phyloP scores from a whole-genome alignment of 30 jellyfish, hydroid and myxozoan species.

The Hydractinia symbiolongicarpus region DNA sequence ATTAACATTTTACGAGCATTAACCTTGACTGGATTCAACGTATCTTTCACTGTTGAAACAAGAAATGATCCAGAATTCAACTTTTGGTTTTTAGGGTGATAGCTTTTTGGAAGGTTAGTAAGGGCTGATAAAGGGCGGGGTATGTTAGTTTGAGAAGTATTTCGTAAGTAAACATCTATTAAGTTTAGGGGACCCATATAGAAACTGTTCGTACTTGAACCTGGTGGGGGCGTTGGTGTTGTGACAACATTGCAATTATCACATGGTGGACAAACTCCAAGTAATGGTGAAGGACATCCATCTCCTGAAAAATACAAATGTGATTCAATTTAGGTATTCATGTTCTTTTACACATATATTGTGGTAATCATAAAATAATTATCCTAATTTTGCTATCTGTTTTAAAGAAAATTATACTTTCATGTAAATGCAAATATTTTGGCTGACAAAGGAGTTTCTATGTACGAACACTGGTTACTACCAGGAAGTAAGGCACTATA shows the following conservation, averaged over 20 bases:
- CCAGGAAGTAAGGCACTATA: no score
- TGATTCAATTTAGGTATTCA: not conserved
- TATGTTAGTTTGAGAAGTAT: not conserved
- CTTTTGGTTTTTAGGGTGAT: not conserved
- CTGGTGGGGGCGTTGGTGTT: conserved; percentile 65
- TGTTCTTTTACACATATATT: no score
- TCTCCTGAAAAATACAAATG: conserved; percentile 48
- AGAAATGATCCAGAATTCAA: no score
- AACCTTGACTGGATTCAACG: no score
- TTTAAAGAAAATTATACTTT: no score
- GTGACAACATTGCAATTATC: conserved; percentile 56
- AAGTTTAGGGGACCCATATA: not conserved
- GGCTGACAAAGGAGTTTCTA: no score
- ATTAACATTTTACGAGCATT: not conserved
- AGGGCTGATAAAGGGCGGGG: not conserved
- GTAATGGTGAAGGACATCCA: conserved; percentile 91
- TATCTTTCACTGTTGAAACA: no score
- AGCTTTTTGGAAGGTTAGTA: not conserved
- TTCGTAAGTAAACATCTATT: not conserved
- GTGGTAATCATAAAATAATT: no score
- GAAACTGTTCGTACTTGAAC: conserved; percentile 12
- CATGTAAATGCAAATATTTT: no score
- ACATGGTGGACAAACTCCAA: conserved; percentile 95
- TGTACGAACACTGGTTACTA: no score
- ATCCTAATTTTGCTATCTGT: no score